phyloP scores from a whole-genome alignment of 1,140 invertebrate genomes.

The Samia ricini region DNA sequence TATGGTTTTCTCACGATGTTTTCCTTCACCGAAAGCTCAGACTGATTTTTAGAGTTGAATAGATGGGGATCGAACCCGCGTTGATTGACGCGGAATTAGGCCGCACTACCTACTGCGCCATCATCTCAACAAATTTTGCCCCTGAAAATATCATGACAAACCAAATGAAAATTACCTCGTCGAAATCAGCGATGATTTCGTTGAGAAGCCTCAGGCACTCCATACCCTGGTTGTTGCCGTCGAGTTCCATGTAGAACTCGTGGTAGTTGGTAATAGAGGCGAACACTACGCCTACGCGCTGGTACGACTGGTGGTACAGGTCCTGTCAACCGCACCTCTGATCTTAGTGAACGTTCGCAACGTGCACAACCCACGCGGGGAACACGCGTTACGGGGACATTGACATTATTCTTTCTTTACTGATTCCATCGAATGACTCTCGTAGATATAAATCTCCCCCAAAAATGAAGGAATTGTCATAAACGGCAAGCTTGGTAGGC shows the following conservation, averaged over 20 bases:
- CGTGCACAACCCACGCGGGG: constrained; percentile 40
- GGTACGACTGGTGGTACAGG: constrained; percentile 96
- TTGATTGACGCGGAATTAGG: too few relatives aligned
- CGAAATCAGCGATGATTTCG: constrained; percentile 95
- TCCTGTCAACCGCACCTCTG: constrained; percentile 81
- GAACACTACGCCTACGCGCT: constrained; percentile 94
- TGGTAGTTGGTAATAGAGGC: constrained; percentile 97
- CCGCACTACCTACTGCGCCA: too few relatives aligned
- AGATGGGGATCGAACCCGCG: too few relatives aligned
- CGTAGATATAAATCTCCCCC: too few relatives aligned
- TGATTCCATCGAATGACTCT: neutral
- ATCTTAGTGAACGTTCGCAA: constrained; percentile 30
- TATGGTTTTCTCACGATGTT: too few relatives aligned
- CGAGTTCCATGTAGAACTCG: constrained; percentile 96
- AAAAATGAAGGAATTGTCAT: too few relatives aligned
- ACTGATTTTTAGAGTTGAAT: too few relatives aligned
- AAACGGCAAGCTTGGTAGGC: too few relatives aligned
- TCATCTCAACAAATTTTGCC: too few relatives aligned
- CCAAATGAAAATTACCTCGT: constrained; percentile 83
- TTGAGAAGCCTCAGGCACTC: constrained; percentile 87
- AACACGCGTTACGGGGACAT: constrained; percentile 22
- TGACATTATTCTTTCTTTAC: constrained; percentile 24
- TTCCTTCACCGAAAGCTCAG: too few relatives aligned
- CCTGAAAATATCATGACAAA: too few relatives aligned
- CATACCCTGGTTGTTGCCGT: constrained; percentile 95